Evolutionary conservation across 2,888 invertebrate genomes (phyloP).

Genomic region (Syrista parreyssii): DNA sequence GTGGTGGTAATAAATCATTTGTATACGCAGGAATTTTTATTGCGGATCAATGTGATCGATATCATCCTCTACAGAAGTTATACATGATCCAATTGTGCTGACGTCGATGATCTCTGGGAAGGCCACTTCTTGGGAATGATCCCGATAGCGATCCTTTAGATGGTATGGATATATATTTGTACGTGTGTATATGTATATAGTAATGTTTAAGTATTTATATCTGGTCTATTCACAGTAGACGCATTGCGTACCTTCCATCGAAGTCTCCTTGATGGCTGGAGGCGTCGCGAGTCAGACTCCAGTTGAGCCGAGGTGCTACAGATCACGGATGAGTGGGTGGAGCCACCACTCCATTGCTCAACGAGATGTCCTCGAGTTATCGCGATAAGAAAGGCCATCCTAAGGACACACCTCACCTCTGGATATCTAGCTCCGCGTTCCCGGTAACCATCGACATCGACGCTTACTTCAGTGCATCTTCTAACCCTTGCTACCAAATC

Average conservation of each 20-base stretch:
- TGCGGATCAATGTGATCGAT: background rate
- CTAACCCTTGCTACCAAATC: background rate
- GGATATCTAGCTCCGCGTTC: slow-evolving; percentile 34
- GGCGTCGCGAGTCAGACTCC: slow-evolving; percentile 29
- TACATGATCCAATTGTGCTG: slow-evolving; percentile 1
- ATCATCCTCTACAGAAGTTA: background rate
- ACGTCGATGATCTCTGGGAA: background rate
- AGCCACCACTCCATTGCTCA: slow-evolving; percentile 55
- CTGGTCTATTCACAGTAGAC: background rate
- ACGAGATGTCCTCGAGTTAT: slow-evolving; percentile 63
- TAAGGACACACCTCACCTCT: slow-evolving; percentile 55
- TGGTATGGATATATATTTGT: background rate
- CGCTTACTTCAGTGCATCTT: slow-evolving; percentile 14
- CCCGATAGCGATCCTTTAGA: background rate
- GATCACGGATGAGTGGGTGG: slow-evolving; percentile 60
- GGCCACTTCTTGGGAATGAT: background rate
- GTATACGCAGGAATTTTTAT: background rate
- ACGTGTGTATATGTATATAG: background rate
- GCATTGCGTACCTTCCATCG: slow-evolving; percentile 19
- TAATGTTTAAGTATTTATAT: slow-evolving; percentile 2
- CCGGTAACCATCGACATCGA: slow-evolving; percentile 42
- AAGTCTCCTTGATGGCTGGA: slow-evolving; percentile 50
- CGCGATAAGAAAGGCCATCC: slow-evolving; percentile 63
- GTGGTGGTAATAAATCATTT: background rate
- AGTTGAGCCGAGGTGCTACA: slow-evolving; percentile 38